Evolutionary conservation across 2,113 vertebrate genomes (phyloP).

Genomic region (Suncus etruscus): DNA sequence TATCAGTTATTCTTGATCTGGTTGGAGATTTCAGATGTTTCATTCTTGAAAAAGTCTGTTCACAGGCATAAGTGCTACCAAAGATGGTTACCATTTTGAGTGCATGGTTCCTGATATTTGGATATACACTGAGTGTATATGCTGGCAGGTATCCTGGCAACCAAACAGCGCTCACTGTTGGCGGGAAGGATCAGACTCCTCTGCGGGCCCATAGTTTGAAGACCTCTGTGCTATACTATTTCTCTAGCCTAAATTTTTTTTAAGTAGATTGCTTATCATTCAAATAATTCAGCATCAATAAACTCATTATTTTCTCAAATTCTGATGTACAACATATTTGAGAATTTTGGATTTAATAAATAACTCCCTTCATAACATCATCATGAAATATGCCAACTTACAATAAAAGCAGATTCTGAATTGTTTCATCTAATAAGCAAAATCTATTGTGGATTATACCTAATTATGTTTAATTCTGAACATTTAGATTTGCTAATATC

Average conservation of each 20-base stretch:
- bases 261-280: slow-evolving; percentile 19
- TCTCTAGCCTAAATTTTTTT: not conserved
- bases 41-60: too few relatives aligned
- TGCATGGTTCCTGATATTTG: too few relatives aligned
- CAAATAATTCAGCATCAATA: not conserved
- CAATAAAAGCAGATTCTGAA: not conserved
- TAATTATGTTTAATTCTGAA: slow-evolving; percentile 53
- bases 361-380: not conserved
- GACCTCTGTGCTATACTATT: too few relatives aligned
- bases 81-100: too few relatives aligned
- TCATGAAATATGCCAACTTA: not conserved
- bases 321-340: slow-evolving; percentile 1
- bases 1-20: too few relatives aligned
- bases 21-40: too few relatives aligned
- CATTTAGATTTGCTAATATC: not conserved
- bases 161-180: too few relatives aligned
- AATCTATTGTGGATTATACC: slow-evolving; percentile 28
- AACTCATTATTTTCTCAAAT: not conserved
- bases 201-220: too few relatives aligned
- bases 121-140: too few relatives aligned
- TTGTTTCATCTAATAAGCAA: slow-evolving; percentile 1
- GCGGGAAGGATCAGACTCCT: too few relatives aligned
- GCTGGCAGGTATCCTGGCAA: too few relatives aligned
- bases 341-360: slow-evolving; percentile 10
- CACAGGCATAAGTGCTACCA: too few relatives aligned